phyloP scores from a whole-genome alignment of 2,888 invertebrate genomes.

The Myopa testacea region DNA sequence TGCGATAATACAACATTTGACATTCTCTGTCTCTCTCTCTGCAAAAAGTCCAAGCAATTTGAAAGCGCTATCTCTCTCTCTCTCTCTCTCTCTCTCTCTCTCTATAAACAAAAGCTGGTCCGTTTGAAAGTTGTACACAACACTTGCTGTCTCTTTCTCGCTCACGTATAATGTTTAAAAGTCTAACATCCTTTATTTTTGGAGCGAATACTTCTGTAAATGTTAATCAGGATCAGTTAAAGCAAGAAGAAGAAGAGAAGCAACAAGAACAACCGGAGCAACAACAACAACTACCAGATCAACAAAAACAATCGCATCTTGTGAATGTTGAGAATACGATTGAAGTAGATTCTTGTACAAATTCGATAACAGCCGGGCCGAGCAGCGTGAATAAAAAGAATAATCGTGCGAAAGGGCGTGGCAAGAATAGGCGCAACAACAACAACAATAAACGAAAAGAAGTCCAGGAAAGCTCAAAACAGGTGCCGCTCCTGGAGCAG shows the following conservation, averaged over 20 bases:
- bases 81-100: not conserved
- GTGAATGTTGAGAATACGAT: slow-evolving; percentile 56
- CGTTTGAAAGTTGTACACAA: slow-evolving; percentile 12
- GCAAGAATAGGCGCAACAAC: slow-evolving; percentile 48
- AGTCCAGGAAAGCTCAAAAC: slow-evolving; percentile 32
- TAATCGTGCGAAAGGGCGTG: slow-evolving; percentile 43
- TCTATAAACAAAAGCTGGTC: not conserved
- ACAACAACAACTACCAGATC: slow-evolving; percentile 42
- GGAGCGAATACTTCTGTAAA: slow-evolving; percentile 65
- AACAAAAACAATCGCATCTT: slow-evolving; percentile 41
- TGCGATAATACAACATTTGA: no score
- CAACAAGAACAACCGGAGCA: slow-evolving; percentile 41
- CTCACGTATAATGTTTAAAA: slow-evolving; percentile 72
- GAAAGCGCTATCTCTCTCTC: no score
- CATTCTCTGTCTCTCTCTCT: not conserved
- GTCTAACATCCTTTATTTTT: slow-evolving; percentile 72
- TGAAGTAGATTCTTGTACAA: slow-evolving; percentile 61
- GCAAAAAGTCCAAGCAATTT: not conserved
- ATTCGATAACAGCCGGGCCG: slow-evolving; percentile 58
- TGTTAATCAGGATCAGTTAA: slow-evolving; percentile 48
- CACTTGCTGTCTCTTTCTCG: slow-evolving; percentile 29
- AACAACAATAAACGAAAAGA: slow-evolving; percentile 28
- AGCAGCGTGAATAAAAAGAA: slow-evolving; percentile 41
- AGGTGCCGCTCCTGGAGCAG: slow-evolving; percentile 45
- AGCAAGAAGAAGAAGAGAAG: slow-evolving; percentile 41